phyloP scores from a whole-genome alignment of 2,113 vertebrate species.

The Chauna torquata region DNA sequence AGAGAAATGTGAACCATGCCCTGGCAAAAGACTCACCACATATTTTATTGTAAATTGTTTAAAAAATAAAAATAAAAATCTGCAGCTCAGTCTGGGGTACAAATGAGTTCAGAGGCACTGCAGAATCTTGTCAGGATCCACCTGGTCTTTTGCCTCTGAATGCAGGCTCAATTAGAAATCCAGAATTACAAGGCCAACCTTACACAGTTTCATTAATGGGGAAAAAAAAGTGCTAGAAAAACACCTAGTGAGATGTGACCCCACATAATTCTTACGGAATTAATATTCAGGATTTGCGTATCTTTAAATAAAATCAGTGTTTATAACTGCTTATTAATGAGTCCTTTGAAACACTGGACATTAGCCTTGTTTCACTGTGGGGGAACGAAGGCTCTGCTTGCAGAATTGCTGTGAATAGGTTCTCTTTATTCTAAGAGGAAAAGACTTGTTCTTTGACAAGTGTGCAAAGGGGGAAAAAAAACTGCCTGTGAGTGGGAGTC shows the following conservation, averaged over 20 bases:
- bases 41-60: background rate
- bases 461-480: constrained; percentile 6
- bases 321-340: background rate
- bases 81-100: background rate
- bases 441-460: constrained; percentile 50
- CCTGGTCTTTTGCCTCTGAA: background rate
- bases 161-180: background rate
- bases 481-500: constrained; percentile 53
- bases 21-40: background rate
- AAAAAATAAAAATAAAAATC: background rate
- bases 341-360: background rate
- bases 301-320: background rate
- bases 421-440: background rate
- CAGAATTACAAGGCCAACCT: background rate
- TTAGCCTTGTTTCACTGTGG: background rate
- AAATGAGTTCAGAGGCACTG: background rate
- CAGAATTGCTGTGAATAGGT: constrained; percentile 18
- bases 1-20: background rate
- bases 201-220: background rate
- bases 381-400: background rate
- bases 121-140: background rate
- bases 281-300: background rate
- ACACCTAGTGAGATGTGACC: background rate
- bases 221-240: background rate
- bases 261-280: background rate